Evolutionary conservation across 2,888 invertebrate genomes (phyloP), one percentile per base, ranked within the genome.

Genomic region (Enchytraeus crypticus): DNA sequence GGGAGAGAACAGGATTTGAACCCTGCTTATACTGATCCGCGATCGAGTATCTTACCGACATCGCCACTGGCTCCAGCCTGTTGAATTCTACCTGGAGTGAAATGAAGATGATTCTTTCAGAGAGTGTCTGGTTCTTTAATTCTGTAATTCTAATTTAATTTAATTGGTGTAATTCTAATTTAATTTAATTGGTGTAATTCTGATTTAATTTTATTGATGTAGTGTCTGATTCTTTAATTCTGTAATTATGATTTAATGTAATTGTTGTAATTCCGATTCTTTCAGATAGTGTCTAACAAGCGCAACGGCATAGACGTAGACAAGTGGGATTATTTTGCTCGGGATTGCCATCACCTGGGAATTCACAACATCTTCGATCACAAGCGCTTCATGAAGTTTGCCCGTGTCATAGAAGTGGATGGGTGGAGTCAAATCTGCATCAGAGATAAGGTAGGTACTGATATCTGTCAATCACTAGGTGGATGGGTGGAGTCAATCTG

Each of bases 251-350:
- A n/a, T n/a, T n/a, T n/a, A n/a, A n/a, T n/a, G n/a, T n/a, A n/a
- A n/a, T n/a, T n/a, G n/a, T n/a, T n/a, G n/a, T n/a, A n/a, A n/a
- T n/a, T n/a, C n/a, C n/a, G n/a, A 21, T 5, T 3, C 29, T 5
- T 60, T 23, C 68, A 84, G 82, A 83, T 86, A 64, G 82, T 86
- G 0, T 80, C 83, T 53, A 86, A 86, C 73, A 81, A 82, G 64
- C 73, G 78, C 34, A 84, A 82, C 65, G 83, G 83, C 8, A 78
- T 86, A 23, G 86, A 86, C 73, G 85, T 86, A 0, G 86, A 86
- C 72, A 85, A 85, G 72, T 85, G 84, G 82, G 87, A 87, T 70
- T 87, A 87, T 71, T 77, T 87, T 53, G 76, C 83, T 23, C 79
- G 87, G 27, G 87, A 86, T 71, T 79, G 80, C 51, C 76, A 80